Percentiles rank a stretch among this genome's conserved stretches.
phyloP scores from a whole-genome alignment of 2,888 invertebrate genomes.

The Drosophila kanekoi region DNA sequence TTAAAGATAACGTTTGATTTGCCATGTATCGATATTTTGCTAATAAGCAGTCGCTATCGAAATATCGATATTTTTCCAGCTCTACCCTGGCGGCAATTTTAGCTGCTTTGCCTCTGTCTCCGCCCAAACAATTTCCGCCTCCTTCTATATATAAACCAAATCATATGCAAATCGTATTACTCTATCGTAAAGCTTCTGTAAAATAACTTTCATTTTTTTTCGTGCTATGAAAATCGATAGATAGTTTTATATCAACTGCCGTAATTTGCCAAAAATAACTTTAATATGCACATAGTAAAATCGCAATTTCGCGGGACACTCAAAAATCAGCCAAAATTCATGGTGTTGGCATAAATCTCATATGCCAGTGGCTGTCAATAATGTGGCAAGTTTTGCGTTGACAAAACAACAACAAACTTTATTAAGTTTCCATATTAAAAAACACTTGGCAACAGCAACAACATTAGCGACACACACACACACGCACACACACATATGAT shows the following conservation, averaged over 20 bases:
- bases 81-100: too few species aligned
- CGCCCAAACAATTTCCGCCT: too few species aligned
- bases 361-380: slow-evolving; percentile 64
- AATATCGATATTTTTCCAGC: too few species aligned
- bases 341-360: slow-evolving; percentile 60
- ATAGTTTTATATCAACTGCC: slow-evolving; percentile 1
- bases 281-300: slow-evolving; percentile 19
- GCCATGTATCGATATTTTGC: too few species aligned
- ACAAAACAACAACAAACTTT: slow-evolving; percentile 60
- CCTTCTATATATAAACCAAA: too few species aligned
- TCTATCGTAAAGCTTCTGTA: too few species aligned
- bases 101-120: too few species aligned
- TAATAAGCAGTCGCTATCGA: too few species aligned
- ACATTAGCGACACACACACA: slow-evolving; percentile 32
- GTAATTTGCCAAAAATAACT: slow-evolving; percentile 30
- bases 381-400: slow-evolving; percentile 43
- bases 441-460: slow-evolving; percentile 41
- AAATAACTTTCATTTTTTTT: too few species aligned
- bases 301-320: slow-evolving; percentile 52
- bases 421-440: slow-evolving; percentile 77
- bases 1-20: too few species aligned
- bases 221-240: neutral
- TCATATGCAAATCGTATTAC: too few species aligned
- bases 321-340: slow-evolving; percentile 63
- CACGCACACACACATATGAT: slow-evolving; percentile 31